Base-by-base conservation (phyloP, 2,888 invertebrate genomes). In the Encarsia formosa region DNA sequence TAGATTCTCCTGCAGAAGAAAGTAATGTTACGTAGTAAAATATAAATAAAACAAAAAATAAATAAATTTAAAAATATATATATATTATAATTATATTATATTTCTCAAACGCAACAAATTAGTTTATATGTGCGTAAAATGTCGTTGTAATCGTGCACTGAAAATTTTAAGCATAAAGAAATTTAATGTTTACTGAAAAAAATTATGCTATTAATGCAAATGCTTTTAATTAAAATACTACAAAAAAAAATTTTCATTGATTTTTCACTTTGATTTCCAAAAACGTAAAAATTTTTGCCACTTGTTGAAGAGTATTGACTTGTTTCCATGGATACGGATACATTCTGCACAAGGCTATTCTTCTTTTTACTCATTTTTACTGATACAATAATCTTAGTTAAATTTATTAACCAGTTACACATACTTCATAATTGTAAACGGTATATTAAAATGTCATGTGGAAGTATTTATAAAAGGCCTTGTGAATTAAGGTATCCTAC, bases 71-170 rank as follows among this genome's bases (percentile, higher is more conserved):
- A 44, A 34, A 52, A 53, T 48, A 53, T 51, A 34, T 47, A 56
- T 55, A 51, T 56, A 53, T 51, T 41, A 53, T 45, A 50, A 50
- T 52, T 45, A 47, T 42, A 53, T 56, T 53, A 50, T 50, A 53
- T 52, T 54, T 52, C 52, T 52, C 46, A 54, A 57, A 52, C 52
- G 52, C 57, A 54, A 54, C 54, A 57, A 57, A 57, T 57, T 57
- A 57, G 57, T 57, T 57, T 57, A 54, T 46, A 54, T 51, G 47
- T 56, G 46, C 49, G 55, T 57, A 51, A 48, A 47, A 50, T 57
- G 53, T 57, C 51, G 46, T 56, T 53, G 50, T 57, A 54, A 54
- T 51, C 47, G 51, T 57, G 51, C 53, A 51, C 52, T 45, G 47
- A 34, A 52, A 56, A 52, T 52, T 52, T 52, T 39, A 53, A 49